Evolutionary conservation across 2,113 vertebrate species (phyloP).

Genomic region (Hypocryptadius cinnamomeus): DNA sequence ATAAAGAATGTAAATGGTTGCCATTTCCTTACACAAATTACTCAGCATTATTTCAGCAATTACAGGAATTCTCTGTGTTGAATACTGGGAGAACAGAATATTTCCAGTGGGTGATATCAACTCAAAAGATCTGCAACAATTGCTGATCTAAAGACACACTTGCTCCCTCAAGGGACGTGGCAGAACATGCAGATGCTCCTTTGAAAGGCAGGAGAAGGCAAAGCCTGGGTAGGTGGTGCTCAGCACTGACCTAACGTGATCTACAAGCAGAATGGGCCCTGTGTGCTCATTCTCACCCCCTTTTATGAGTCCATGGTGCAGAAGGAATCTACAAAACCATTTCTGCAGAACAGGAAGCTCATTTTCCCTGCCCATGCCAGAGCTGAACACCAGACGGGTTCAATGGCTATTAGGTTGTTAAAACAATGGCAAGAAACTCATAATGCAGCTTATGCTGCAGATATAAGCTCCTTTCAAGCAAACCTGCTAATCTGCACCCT

Average conservation of each 20-base stretch:
- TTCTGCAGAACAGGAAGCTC: background rate
- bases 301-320: rapidly evolving
- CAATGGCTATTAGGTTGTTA: background rate
- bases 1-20: background rate
- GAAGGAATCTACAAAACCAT: background rate
- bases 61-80: background rate
- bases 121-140: background rate
- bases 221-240: background rate
- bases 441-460: background rate
- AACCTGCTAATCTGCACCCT: background rate
- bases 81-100: background rate
- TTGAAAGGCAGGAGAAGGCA: background rate
- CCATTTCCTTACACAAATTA: background rate
- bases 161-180: background rate
- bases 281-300: background rate
- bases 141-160: background rate
- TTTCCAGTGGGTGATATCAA: background rate
- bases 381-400: background rate
- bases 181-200: background rate
- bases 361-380: background rate
- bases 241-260: background rate
- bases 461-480: background rate
- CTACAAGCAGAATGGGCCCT: background rate
- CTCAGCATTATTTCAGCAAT: background rate
- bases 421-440: background rate